Base-by-base conservation (phyloP, 2,888 invertebrate species). In the Torymus auratus region DNA sequence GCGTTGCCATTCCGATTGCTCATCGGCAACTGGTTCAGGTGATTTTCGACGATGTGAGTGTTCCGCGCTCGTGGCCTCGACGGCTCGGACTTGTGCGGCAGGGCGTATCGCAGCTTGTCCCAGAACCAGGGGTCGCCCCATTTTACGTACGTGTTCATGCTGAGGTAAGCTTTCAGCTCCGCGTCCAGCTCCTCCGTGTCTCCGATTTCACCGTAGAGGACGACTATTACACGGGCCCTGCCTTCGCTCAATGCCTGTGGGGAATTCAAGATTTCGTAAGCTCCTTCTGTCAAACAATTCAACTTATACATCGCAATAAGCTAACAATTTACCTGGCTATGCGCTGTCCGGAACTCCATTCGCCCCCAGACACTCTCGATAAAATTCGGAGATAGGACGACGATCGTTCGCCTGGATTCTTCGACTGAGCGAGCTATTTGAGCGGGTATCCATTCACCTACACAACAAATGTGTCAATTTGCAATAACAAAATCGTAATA, bases 111-210 rank as follows among this genome's bases (percentile, higher is more conserved):
- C 70, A 97, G 91, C 88, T 95, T 95, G 74, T 95, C 92, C 96
- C 96, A 96, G 91, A 96, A 96, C 94, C 94, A 95, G 11, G 95
- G 94, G 88, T 96, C 96, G 12, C 94, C 95, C 95, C 95, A 96
- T 86, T 95, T 94, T 41, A 96, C 92, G 87, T 96, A 96, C 0
- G 96, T 96, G 88, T 96, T 96, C 90, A 93, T 94, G 81, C 92
- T 93, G 7, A 96, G 91, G 88, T 96, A 96, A 0, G 94, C 92
- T 87, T 94, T 93, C 67, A 96, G 91, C 15, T 95, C 95, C 0
- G 93, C 91, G 86, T 95, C 95, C 80, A 96, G 91, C 82, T 92
- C 91, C 50, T 93, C 92, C 58, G 92, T 91, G 1, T 93, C 91
- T 10, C 94, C 93, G 50, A 95, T 92, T 75, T 95, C 95, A 17